A percentile compares a stretch with the other conserved stretches of the same genome.
Evolutionary conservation across 2,113 vertebrate genomes (phyloP).

Genomic region (Barnardius zonarius): DNA sequence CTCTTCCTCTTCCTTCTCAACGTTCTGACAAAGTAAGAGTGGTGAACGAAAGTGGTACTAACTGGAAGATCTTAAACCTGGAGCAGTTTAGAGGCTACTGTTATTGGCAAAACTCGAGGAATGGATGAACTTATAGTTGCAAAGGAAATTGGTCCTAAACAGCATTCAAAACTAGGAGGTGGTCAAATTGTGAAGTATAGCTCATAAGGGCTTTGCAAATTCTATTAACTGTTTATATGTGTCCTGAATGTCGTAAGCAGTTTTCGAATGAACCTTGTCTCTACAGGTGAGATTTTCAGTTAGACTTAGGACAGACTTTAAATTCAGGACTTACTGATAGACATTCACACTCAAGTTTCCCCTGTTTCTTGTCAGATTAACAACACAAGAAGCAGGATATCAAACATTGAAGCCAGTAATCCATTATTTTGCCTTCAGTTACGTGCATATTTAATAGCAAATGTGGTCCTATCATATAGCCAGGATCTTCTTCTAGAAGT

Average conservation of each 20-base stretch:
- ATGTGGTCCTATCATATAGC: not conserved
- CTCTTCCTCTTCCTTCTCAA: not conserved
- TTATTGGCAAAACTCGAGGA: not conserved
- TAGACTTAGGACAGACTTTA: not conserved
- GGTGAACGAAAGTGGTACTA: not conserved
- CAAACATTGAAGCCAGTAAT: not conserved
- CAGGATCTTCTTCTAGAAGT: not conserved
- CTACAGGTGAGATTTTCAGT: not conserved
- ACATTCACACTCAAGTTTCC: not conserved
- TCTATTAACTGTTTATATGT: not conserved
- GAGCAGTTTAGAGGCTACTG: not conserved
- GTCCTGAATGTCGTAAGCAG: not conserved
- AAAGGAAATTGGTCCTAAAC: not conserved
- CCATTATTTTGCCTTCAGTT: not conserved
- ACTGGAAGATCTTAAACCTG: not conserved
- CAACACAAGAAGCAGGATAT: not conserved
- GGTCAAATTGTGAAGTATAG: not conserved
- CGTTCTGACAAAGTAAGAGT: not conserved
- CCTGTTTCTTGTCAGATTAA: not conserved
- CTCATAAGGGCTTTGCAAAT: not conserved
- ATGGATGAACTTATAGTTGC: not conserved
- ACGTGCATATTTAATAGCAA: not conserved
- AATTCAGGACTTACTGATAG: not conserved
- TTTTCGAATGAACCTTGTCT: not conserved
- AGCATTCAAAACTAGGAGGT: not conserved